These are phyloP conservation scores for Ophonus ardosiacus DNA, from an alignment of 2,888 invertebrate species.

Conservation along the genomic window DNA sequence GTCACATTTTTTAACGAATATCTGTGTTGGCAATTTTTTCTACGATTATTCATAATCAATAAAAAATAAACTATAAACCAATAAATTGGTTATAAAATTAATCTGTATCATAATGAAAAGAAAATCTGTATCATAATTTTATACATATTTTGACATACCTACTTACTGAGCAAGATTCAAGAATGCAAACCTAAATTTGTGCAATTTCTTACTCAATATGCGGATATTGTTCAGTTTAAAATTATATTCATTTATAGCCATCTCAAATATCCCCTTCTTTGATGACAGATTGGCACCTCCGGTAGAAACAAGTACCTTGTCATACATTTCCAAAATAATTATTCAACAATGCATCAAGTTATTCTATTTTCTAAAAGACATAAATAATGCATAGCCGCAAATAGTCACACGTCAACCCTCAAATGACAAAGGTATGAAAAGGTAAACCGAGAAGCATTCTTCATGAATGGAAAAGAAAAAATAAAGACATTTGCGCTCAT, in stretches of 20 bases:
- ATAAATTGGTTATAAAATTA: too few species aligned
- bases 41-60: too few species aligned
- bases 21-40: too few species aligned
- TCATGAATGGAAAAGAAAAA: slow-evolving; percentile 39
- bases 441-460: slow-evolving; percentile 38
- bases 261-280: background rate
- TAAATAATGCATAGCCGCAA: slow-evolving; percentile 28
- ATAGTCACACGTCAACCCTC: slow-evolving; percentile 36
- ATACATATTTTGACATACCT: too few species aligned
- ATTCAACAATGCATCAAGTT: slow-evolving; percentile 5
- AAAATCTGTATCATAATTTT: too few species aligned
- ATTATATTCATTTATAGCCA: background rate
- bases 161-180: too few species aligned
- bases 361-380: background rate
- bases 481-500: slow-evolving; percentile 47
- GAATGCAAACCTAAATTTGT: too few species aligned
- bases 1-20: too few species aligned
- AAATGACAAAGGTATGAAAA: slow-evolving; percentile 38
- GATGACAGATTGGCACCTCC: background rate
- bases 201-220: too few species aligned
- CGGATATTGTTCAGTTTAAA: too few species aligned
- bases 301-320: background rate
- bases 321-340: slow-evolving; percentile 4
- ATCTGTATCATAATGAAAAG: too few species aligned
- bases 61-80: too few species aligned